Evolutionary conservation across 2,797 vertebrate genomes (phyloP).

Genomic region (Malacoraja senta): DNA sequence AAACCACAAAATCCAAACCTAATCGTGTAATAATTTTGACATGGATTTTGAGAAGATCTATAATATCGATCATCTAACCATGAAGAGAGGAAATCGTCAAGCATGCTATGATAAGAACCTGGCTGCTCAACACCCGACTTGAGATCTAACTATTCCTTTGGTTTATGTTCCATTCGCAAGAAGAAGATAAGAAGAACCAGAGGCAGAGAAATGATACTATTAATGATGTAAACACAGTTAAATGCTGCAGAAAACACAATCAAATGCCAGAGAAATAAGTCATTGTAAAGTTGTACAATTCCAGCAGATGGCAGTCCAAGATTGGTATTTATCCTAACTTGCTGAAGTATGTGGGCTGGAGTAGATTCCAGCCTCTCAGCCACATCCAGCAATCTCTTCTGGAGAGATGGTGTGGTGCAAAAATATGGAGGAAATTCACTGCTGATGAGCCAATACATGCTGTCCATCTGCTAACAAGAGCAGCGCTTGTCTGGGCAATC

Average conservation of each 20-base stretch:
- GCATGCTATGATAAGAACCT: not conserved
- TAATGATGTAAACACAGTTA: not conserved
- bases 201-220: not conserved
- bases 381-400: not conserved
- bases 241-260: not conserved
- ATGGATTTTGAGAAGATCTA: not conserved
- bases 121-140: too few species aligned
- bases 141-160: too few species aligned
- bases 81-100: not conserved
- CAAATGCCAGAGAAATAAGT: not conserved
- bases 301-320: conserved; percentile 2
- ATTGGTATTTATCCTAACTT: not conserved
- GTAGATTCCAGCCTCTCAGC: not conserved
- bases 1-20: too few species aligned
- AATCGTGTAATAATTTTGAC: not conserved
- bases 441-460: not conserved
- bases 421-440: not conserved
- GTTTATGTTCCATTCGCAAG: too few species aligned
- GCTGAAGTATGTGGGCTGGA: not conserved
- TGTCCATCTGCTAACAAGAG: too few species aligned
- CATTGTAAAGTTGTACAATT: not conserved
- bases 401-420: not conserved
- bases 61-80: not conserved
- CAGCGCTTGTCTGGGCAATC: too few species aligned
- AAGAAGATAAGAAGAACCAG: not conserved